Evolutionary conservation across 2,888 invertebrate species (phyloP).

Genomic region (Pollenia angustigena): DNA sequence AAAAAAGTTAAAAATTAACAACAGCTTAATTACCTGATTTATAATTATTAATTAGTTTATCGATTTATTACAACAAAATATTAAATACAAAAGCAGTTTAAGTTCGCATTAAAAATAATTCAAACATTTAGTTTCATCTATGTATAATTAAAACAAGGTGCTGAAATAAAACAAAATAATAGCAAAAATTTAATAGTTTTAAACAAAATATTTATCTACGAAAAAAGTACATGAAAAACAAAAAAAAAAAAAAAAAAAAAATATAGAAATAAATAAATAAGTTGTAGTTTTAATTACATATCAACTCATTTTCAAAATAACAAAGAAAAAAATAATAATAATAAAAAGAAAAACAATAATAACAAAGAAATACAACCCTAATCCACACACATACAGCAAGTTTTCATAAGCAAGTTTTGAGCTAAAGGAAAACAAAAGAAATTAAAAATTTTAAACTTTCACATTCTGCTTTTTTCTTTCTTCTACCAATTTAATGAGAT

Average conservation of each 20-base stretch:
- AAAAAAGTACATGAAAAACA: conserved; percentile 16
- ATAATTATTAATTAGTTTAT: conserved; percentile 60
- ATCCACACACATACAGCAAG: neutral
- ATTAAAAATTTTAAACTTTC: too few relatives aligned
- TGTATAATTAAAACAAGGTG: conserved; percentile 63
- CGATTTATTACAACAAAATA: conserved; percentile 50
- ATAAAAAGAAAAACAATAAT: neutral
- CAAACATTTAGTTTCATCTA: conserved; percentile 36
- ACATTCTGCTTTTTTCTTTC: too few relatives aligned
- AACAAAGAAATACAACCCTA: neutral
- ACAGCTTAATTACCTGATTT: conserved; percentile 75
- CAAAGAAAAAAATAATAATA: neutral
- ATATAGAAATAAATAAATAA: neutral
- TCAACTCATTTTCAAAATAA: conserved; percentile 54
- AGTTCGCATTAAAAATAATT: conserved; percentile 20
- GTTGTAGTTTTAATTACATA: conserved; percentile 63
- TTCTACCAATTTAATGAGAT: too few relatives aligned
- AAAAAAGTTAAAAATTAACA: conserved; percentile 34
- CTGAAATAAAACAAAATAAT: conserved; percentile 54
- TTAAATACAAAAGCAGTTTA: conserved; percentile 35
- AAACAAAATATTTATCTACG: conserved; percentile 1
- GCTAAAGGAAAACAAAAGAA: too few relatives aligned
- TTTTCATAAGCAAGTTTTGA: too few relatives aligned
- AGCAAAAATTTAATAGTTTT: neutral
- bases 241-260: too few relatives aligned